Base-by-base conservation (phyloP, 1,140 invertebrate species). In the Caenorhabditis latens region DNA sequence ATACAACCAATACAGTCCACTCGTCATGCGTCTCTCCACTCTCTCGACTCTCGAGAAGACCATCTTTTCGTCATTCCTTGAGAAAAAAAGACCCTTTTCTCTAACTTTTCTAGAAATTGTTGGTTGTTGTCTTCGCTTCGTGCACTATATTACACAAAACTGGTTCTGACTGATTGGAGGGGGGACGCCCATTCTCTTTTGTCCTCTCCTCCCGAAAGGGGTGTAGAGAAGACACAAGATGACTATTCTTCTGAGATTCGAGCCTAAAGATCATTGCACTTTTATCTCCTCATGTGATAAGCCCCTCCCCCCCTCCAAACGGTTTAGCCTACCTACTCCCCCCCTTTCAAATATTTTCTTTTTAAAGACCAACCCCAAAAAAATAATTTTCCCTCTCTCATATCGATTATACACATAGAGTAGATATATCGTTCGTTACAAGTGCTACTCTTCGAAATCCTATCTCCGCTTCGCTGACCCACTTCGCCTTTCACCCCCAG, bases 1-100 rank as follows among this genome's bases (percentile, higher is more conserved):
- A 79, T 79, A 79, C 46, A 79, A 79, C 71, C 71, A 79, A 79
- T 79, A 79, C 71, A 79, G 71, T 79, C 43, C 71, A 53, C 19
- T 32, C 71, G 46, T n/a, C 46, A n/a, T 9, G 14, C 63, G 32
- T 21, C 11, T 53, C 46, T 19, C 16, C 53, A 11, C 53, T 48
- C n/a, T 14, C 21, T 40, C 53, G n/a, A 32, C 53, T 79, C 46
- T 79, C 71, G 71, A 79, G 32, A 32, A 32, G 32, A 32, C 32
- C n/a, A n/a, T n/a, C 71, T 79, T 46, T 50, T 79, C 13, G 21
- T 46, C 19, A 32, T 79, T 42, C 71, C 32, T 24, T 43, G 46
- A 32, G 32, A 32, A 32, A 32, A 32, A 32, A 79, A 48, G 71
- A 50, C 46, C 19, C 24, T n/a, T 79, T 53, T 32, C 43, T 48